Evolutionary conservation across 2,888 invertebrate species (phyloP).

Genomic region (Yponomeuta cagnagella): DNA sequence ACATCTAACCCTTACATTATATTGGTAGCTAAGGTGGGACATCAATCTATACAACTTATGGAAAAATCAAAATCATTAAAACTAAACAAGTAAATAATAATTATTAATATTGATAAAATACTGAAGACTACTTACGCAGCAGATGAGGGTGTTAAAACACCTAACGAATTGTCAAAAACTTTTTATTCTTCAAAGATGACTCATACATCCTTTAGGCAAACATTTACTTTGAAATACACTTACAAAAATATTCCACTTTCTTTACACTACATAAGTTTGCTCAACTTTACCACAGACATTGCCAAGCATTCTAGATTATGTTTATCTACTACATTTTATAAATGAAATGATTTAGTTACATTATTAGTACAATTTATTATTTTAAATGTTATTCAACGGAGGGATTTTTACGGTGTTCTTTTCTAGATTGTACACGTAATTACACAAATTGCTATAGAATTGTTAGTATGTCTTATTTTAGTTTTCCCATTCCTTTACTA

Average conservation of each 20-base stretch:
- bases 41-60: slow-evolving; percentile 39
- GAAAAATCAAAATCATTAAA: slow-evolving; percentile 20
- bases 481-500: too few species aligned
- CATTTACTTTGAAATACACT: slow-evolving; percentile 42
- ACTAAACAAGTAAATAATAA: background rate
- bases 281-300: slow-evolving; percentile 58
- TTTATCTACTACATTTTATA: slow-evolving; percentile 6
- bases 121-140: background rate
- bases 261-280: slow-evolving; percentile 48
- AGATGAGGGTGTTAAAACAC: background rate
- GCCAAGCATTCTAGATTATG: slow-evolving; percentile 50
- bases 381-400: background rate
- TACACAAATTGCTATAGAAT: too few species aligned
- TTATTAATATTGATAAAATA: slow-evolving; percentile 13
- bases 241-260: slow-evolving; percentile 72
- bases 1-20: slow-evolving; percentile 45
- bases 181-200: background rate
- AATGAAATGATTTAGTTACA: background rate
- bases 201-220: background rate
- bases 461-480: too few species aligned
- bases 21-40: slow-evolving; percentile 69
- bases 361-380: background rate
- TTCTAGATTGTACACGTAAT: background rate
- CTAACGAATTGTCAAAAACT: background rate
- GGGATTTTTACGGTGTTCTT: background rate